Percentiles rank a stretch among this genome's conserved stretches.
phyloP scores from a whole-genome alignment of 2,797 vertebrate species.

The Phrynocephalus guinanensis region DNA sequence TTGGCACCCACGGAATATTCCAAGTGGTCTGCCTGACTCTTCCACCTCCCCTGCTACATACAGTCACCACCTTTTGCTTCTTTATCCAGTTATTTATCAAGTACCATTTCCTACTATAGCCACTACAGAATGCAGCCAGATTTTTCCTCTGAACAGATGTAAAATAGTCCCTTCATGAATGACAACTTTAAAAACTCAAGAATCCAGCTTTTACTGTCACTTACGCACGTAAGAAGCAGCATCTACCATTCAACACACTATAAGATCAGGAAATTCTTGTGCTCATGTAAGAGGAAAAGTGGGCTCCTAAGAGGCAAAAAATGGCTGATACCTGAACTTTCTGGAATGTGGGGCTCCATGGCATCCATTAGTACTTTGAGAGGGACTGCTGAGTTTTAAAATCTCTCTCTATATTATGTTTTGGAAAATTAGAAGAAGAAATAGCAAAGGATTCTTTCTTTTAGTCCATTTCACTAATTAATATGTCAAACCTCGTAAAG shows the following conservation, averaged over 20 bases:
- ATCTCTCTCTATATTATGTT: constrained; percentile 75
- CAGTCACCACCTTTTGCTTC: neutral
- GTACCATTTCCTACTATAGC: neutral
- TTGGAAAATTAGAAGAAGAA: constrained; percentile 89
- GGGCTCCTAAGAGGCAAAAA: constrained; percentile 16
- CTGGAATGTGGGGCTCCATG: constrained; percentile 6
- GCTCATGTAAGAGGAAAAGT: accelerated
- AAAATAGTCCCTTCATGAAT: neutral
- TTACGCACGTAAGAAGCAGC: neutral
- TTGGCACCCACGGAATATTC: neutral
- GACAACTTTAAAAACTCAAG: constrained; percentile 10
- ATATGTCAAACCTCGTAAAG: constrained; percentile 96
- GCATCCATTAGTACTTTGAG: constrained; percentile 55
- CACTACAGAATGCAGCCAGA: neutral
- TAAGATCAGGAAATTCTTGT: constrained; percentile 17
- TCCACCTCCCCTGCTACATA: neutral
- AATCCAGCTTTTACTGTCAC: constrained; percentile 33
- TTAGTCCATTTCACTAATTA: constrained; percentile 96
- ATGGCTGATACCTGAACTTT: constrained; percentile 38
- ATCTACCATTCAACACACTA: constrained; percentile 37
- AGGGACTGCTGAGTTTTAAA: constrained; percentile 58
- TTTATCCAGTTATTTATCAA: neutral
- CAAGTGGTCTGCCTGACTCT: neutral
- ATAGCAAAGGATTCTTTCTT: constrained; percentile 85
- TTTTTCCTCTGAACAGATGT: neutral